These are phyloP conservation scores for Noctua fimbriata DNA, from an alignment of 2,888 invertebrate species.

Conservation along the genomic window DNA sequence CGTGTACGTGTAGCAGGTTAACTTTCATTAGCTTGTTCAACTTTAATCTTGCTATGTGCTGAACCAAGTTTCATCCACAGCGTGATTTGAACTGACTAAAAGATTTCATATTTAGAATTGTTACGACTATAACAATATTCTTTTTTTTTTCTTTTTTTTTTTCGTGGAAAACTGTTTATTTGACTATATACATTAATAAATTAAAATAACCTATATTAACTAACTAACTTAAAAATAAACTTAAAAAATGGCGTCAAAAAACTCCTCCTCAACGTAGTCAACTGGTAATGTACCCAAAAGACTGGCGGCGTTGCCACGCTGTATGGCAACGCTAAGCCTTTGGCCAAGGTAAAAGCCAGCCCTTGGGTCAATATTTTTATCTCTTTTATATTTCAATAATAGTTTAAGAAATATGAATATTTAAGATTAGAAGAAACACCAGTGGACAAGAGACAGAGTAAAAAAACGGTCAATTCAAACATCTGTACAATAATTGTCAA, in stretches of 20 bases:
- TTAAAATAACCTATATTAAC: no score
- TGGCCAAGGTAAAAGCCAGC: no score
- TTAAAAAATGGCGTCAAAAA: no score
- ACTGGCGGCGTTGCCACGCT: no score
- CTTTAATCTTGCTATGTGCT: neutral
- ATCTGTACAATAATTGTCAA: conserved; percentile 40
- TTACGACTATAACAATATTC: neutral
- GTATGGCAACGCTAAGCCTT: no score
- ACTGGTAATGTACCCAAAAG: no score
- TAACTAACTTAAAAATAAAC: no score
- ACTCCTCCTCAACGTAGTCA: no score
- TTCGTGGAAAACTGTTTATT: no score
- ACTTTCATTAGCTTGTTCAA: neutral
- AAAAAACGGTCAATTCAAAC: conserved; percentile 20
- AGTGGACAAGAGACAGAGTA: neutral
- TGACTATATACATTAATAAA: no score
- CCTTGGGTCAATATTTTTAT: no score
- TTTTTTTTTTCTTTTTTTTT: no score
- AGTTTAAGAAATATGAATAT: neutral
- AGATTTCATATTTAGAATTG: neutral
- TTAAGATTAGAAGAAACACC: neutral
- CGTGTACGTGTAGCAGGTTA: conserved; percentile 12
- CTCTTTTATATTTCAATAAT: neutral
- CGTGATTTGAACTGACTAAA: neutral
- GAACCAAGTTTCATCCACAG: neutral